These are phyloP conservation scores for Lumbricus terrestris DNA, from an alignment of 2,888 invertebrate genomes.

Conservation along the genomic window DNA sequence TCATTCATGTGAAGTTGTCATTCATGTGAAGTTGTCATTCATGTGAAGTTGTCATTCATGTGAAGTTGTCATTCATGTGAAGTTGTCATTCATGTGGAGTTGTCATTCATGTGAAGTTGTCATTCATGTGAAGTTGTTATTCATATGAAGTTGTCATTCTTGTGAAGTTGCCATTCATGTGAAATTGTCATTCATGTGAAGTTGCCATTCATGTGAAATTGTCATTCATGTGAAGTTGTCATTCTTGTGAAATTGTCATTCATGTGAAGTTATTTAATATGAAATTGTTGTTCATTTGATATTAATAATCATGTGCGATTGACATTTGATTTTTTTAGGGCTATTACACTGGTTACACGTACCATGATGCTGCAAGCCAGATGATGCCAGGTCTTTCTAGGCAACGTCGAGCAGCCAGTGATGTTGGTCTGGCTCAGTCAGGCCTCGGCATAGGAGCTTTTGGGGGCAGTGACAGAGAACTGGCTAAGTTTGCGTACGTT, in stretches of 20 bases:
- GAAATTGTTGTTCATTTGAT: neutral
- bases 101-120: neutral
- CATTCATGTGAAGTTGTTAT: neutral
- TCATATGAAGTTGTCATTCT: constrained; percentile 23
- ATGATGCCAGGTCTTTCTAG: neutral
- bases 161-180: no score
- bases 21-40: neutral
- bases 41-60: constrained; percentile 25
- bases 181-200: neutral
- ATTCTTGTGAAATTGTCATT: neutral
- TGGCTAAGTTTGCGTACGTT: constrained; percentile 4
- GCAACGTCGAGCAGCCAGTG: constrained; percentile 8
- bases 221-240: neutral
- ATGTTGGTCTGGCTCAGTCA: constrained; percentile 13
- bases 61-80: neutral
- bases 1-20: neutral
- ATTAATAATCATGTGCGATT: constrained; percentile 20
- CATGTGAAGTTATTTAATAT: neutral
- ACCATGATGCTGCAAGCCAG: neutral
- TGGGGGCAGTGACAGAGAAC: constrained; percentile 4
- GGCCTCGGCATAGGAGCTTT: neutral
- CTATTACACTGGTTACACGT: constrained; percentile 20
- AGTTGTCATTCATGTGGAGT: neutral
- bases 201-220: neutral
- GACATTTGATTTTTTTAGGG: constrained; percentile 15